phyloP scores from a whole-genome alignment of 23 tunicate species.

The Halocynthia roretzi region DNA sequence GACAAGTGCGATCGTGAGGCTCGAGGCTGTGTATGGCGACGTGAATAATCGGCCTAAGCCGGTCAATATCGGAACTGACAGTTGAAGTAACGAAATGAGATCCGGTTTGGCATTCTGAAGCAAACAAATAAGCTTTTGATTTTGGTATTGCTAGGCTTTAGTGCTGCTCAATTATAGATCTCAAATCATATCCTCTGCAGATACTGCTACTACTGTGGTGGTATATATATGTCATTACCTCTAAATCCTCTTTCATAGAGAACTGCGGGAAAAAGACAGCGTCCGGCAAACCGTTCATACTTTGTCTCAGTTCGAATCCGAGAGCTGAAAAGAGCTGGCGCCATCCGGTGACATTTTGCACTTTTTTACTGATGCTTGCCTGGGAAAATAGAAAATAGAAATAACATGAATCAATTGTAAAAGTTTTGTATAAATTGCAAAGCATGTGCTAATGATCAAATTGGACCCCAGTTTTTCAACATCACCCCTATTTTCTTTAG shows the following conservation, averaged over 20 bases:
- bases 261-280: conserved; percentile 72
- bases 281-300: conserved; percentile 33
- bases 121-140: neutral
- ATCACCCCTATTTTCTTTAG: no score
- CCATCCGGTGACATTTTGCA: conserved; percentile 53
- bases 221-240: neutral
- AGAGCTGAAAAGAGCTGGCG: conserved; percentile 51
- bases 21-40: conserved; percentile 17
- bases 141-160: no score
- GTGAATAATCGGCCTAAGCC: conserved; percentile 17
- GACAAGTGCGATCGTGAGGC: neutral
- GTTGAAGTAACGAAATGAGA: conserved; percentile 18
- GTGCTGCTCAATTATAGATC: no score
- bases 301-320: conserved; percentile 52
- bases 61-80: conserved; percentile 10
- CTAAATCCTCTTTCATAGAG: neutral
- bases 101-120: conserved; percentile 21
- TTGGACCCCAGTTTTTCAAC: no score
- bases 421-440: neutral
- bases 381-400: neutral
- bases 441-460: neutral
- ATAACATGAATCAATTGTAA: neutral
- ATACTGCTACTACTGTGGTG: neutral
- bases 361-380: conserved; percentile 52
- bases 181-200: no score